These are phyloP conservation scores for Nebria salina DNA, from an alignment of 2,888 invertebrate genomes.

Conservation along the genomic window DNA sequence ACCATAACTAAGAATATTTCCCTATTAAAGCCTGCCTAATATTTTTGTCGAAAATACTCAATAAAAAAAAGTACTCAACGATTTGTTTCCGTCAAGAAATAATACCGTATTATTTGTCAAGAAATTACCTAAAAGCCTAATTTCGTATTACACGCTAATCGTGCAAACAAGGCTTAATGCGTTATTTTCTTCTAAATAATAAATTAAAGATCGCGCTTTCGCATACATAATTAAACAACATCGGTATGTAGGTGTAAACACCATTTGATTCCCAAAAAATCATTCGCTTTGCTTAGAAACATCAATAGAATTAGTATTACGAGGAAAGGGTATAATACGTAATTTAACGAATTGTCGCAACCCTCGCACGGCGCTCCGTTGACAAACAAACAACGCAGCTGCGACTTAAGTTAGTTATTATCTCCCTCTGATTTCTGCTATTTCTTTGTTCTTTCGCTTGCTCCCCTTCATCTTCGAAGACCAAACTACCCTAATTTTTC, in stretches of 20 bases:
- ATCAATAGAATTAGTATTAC: conserved; percentile 5
- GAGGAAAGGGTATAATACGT: conserved; percentile 7
- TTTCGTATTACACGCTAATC: not conserved
- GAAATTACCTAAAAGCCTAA: not conserved
- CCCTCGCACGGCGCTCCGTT: not conserved
- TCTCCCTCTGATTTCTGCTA: conserved; percentile 13
- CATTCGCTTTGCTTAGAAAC: not conserved
- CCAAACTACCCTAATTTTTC: conserved; percentile 27
- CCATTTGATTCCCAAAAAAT: not conserved
- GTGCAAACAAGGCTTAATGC: not conserved
- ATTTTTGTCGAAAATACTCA: no score
- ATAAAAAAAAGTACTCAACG: not conserved
- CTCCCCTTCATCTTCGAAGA: conserved; percentile 15
- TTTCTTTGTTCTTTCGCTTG: conserved; percentile 10
- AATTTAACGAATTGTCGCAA: not conserved
- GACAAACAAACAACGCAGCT: conserved; percentile 34
- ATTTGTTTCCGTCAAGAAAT: not conserved
- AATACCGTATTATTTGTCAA: not conserved
- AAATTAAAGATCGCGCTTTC: not conserved
- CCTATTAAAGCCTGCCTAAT: no score
- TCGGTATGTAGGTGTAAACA: not conserved
- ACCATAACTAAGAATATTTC: no score
- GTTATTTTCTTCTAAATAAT: not conserved
- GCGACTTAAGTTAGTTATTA: conserved; percentile 47
- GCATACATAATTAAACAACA: not conserved